A percentile compares a stretch with the other conserved stretches of the same genome.
phyloP scores from a whole-genome alignment of 2,113 vertebrate species.

The Pterocles orientalis region DNA sequence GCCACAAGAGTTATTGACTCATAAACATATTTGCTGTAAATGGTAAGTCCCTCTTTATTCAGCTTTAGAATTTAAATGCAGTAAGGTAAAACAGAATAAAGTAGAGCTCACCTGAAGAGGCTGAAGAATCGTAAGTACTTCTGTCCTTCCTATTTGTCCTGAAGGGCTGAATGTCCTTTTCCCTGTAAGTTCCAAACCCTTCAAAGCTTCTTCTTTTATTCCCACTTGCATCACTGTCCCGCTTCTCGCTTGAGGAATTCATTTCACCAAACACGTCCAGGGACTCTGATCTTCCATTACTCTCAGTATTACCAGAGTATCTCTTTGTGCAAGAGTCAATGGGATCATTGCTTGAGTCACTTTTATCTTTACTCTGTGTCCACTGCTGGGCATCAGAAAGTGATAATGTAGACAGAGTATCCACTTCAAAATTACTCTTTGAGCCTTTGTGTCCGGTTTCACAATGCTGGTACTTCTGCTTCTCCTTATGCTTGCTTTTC shows the following conservation, averaged over 20 bases:
- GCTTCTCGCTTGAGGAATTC: conserved; percentile 77
- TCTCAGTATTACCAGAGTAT: conserved; percentile 77
- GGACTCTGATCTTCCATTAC: conserved; percentile 73
- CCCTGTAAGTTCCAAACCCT: conserved; percentile 89
- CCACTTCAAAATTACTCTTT: conserved; percentile 89
- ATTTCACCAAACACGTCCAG: conserved; percentile 87
- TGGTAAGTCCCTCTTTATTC: neutral
- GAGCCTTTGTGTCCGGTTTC: conserved; percentile 79
- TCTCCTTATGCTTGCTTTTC: conserved; percentile 89
- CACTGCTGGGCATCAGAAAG: conserved; percentile 90
- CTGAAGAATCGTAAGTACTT: conserved; percentile 79
- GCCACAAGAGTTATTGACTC: neutral
- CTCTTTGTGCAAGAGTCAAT: conserved; percentile 87
- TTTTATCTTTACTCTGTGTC: conserved; percentile 84
- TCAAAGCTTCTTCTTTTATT: conserved; percentile 87
- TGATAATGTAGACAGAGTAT: conserved; percentile 87
- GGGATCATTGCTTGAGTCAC: conserved; percentile 84
- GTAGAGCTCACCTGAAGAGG: conserved; percentile 84
- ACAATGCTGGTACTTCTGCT: conserved; percentile 84
- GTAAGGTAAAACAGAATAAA: neutral
- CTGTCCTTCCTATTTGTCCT: conserved; percentile 85
- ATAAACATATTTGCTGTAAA: neutral
- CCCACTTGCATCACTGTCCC: conserved; percentile 82
- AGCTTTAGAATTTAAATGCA: neutral
- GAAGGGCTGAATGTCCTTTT: conserved; percentile 90